Evolutionary conservation across 2,113 vertebrate genomes (phyloP), one percentile per base, ranked within the genome.

Genomic region (Elgaria multicarinata): DNA sequence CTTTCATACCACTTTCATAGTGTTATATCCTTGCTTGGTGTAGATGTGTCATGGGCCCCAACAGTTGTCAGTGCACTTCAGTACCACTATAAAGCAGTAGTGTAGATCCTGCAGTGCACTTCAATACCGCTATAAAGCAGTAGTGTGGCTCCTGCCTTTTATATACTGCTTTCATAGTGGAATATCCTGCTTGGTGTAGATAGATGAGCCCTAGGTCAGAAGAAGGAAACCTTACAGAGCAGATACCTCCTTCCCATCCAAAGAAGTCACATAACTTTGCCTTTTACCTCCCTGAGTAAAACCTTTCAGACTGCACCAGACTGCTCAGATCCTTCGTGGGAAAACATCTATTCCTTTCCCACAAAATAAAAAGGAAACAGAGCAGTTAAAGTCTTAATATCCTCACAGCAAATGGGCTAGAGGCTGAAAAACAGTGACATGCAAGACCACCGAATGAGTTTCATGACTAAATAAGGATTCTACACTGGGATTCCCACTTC

Each of bases 141-240:
- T n/a, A n/a, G n/a, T n/a, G n/a, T n/a, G n/a, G n/a, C n/a, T n/a
- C n/a, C n/a, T n/a, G n/a, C n/a, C n/a, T n/a, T n/a, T n/a, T n/a
- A n/a, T n/a, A n/a, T n/a, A n/a, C n/a, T n/a, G n/a, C n/a, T n/a
- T n/a, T n/a, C n/a, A n/a, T n/a, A n/a, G n/a, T n/a, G n/a, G n/a
- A n/a, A n/a, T n/a, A n/a, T n/a, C n/a, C n/a, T n/a, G n/a, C n/a
- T n/a, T n/a, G n/a, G n/a, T n/a, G n/a, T n/a, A n/a, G n/a, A n/a
- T n/a, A n/a, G n/a, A n/a, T n/a, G n/a, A n/a, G n/a, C n/a, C n/a
- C n/a, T n/a, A 78, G 26, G 10, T 53, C 14, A 36, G 12, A 50
- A 87, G 20, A 64, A 44, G 42, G 84, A 77, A 83, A 86, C 0
- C 4, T 80, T 92, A 89, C 58, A 62, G 89, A 82, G 82, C 39